Conservation (phyloP, 1,140 invertebrate species). For the Tachypleus tridentatus region DNA sequence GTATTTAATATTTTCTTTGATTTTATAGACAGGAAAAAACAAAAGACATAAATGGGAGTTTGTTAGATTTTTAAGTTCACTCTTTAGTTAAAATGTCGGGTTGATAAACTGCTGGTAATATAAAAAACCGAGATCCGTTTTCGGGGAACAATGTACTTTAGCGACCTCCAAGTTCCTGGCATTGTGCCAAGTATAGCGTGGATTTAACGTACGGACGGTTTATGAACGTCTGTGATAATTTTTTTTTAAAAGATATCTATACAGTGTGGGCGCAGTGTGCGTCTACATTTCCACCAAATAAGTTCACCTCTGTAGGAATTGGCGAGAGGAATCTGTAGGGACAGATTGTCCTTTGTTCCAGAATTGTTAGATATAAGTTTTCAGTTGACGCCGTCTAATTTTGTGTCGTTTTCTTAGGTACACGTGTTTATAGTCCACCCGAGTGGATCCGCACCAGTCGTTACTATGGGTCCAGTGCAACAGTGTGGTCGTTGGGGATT, state of each 20-base stretch:
- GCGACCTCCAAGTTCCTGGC: no score
- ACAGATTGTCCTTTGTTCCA: background rate
- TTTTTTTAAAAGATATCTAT: background rate
- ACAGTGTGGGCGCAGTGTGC: background rate
- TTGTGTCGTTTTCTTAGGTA: conserved; percentile 41
- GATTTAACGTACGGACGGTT: no score
- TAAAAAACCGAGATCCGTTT: no score
- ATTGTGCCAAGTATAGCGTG: no score
- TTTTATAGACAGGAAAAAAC: no score
- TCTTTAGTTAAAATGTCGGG: no score
- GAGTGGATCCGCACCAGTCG: conserved; percentile 49
- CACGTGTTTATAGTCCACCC: conserved; percentile 52
- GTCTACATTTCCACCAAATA: background rate
- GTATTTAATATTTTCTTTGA: no score
- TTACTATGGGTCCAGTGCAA: conserved; percentile 47
- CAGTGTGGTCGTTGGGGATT: conserved; percentile 55
- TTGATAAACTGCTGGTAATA: no score
- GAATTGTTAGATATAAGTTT: background rate
- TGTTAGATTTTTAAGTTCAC: no score
- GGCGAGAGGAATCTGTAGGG: conserved; percentile 9
- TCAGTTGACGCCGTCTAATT: conserved; percentile 8
- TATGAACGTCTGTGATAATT: background rate
- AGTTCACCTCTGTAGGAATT: background rate
- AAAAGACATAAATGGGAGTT: no score
- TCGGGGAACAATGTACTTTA: no score